phyloP scores from a whole-genome alignment of 2,113 vertebrate species.

The Suricata suricatta region DNA sequence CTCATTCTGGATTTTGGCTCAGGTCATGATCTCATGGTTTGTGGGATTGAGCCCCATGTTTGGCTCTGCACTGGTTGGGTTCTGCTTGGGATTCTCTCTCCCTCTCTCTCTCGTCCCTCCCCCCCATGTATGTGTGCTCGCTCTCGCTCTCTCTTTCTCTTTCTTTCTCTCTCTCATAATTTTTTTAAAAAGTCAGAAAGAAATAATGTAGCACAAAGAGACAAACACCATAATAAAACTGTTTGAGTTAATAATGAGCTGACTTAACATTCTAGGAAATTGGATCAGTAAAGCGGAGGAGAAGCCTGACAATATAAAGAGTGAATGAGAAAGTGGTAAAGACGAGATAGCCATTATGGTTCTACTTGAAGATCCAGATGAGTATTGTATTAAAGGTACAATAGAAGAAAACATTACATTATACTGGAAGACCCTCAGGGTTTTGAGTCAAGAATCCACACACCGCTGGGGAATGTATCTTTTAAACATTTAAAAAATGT shows the following conservation, averaged over 20 bases:
- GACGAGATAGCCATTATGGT: not conserved
- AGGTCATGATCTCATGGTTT: no score
- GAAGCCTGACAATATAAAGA: not conserved
- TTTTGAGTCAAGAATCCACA: not conserved
- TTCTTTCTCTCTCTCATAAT: no score
- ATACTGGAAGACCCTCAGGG: not conserved
- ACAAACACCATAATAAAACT: not conserved
- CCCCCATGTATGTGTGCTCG: no score
- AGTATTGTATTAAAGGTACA: constrained; percentile 10
- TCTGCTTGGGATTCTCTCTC: no score
- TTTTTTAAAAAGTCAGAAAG: not conserved
- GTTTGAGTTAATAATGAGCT: not conserved
- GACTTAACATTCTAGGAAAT: not conserved
- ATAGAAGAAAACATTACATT: not conserved
- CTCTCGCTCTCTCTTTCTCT: no score
- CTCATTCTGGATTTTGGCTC: no score
- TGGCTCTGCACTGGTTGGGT: no score
- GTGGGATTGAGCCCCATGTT: no score
- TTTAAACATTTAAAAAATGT: constrained; percentile 23
- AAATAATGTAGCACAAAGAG: not conserved
- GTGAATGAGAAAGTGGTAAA: not conserved
- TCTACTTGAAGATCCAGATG: not conserved
- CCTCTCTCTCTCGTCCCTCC: no score
- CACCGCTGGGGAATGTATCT: not conserved
- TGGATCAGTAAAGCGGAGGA: constrained; percentile 13